Percentiles rank a stretch among this genome's conserved stretches.
Conservation (phyloP, 2,888 invertebrate genomes). For the Erannis defoliaria region DNA sequence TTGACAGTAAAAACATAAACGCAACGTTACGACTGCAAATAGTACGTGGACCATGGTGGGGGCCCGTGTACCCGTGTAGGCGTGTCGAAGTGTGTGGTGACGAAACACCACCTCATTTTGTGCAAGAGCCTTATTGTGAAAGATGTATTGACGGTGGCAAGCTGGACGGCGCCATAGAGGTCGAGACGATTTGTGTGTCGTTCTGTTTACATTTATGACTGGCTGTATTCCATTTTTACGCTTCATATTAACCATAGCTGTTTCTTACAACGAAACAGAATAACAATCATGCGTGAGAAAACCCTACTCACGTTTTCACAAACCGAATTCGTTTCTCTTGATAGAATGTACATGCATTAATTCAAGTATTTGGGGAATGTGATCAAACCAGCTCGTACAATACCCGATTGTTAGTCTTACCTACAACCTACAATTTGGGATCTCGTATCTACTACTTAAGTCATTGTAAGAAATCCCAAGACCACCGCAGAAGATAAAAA, state of each 20-base stretch:
- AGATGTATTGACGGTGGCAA: constrained; percentile 75
- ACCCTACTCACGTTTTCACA: constrained; percentile 14
- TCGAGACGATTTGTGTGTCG: constrained; percentile 56
- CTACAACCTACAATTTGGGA: constrained; percentile 16
- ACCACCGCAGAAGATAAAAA: constrained; percentile 38
- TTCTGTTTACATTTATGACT: constrained; percentile 48
- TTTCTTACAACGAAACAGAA: constrained; percentile 8
- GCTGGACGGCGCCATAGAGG: constrained; percentile 62
- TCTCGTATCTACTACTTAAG: constrained; percentile 8
- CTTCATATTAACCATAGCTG: constrained; percentile 27
- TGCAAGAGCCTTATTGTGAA: constrained; percentile 80
- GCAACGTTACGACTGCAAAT: constrained; percentile 49
- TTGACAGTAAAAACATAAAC: constrained; percentile 37
- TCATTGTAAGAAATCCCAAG: constrained; percentile 27
- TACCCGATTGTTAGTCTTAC: constrained; percentile 20
- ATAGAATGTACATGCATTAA: constrained; percentile 15
- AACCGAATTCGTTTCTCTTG: not conserved
- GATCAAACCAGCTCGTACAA: constrained; percentile 32
- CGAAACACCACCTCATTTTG: constrained; percentile 78
- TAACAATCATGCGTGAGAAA: constrained; percentile 13
- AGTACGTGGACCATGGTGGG: constrained; percentile 56
- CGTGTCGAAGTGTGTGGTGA: constrained; percentile 75
- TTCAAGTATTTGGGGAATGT: constrained; percentile 38
- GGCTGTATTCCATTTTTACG: constrained; percentile 36
- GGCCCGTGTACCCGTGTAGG: constrained; percentile 63